phyloP scores from a whole-genome alignment of 2,113 vertebrate species.

The Nannobrachium achirus region DNA sequence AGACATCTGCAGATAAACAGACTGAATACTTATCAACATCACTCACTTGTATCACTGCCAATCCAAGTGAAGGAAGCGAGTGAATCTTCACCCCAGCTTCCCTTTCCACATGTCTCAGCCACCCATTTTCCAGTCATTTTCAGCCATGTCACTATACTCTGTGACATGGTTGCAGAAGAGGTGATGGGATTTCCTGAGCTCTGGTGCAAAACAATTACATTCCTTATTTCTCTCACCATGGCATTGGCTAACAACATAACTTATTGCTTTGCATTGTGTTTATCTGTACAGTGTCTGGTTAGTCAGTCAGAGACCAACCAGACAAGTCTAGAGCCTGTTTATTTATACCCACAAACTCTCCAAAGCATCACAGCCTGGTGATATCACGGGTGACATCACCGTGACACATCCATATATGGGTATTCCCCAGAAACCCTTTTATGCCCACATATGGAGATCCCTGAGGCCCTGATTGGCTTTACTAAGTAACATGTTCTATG shows the following conservation, averaged over 20 bases:
- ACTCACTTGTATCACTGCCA: slow-evolving; percentile 73
- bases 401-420: too few species aligned
- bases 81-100: slow-evolving; percentile 59
- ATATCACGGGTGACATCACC: too few species aligned
- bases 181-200: slow-evolving; percentile 70
- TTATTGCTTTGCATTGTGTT: slow-evolving; percentile 22
- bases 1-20: slow-evolving; percentile 76
- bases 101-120: slow-evolving; percentile 55
- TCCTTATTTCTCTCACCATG: slow-evolving; percentile 56
- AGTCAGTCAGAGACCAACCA: too few species aligned
- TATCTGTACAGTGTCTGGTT: slow-evolving; percentile 9
- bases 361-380: too few species aligned
- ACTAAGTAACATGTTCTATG: too few species aligned
- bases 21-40: slow-evolving; percentile 77
- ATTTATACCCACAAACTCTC: too few species aligned
- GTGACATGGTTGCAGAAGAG: slow-evolving; percentile 64
- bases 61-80: slow-evolving; percentile 68
- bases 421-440: too few species aligned
- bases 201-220: slow-evolving; percentile 71
- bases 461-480: too few species aligned
- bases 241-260: slow-evolving; percentile 51
- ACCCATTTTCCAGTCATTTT: slow-evolving; percentile 48
- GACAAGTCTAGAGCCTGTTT: too few species aligned
- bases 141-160: slow-evolving; percentile 64
- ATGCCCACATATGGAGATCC: too few species aligned